phyloP scores from a whole-genome alignment of 2,888 invertebrate genomes.

The Troides aeacus region DNA sequence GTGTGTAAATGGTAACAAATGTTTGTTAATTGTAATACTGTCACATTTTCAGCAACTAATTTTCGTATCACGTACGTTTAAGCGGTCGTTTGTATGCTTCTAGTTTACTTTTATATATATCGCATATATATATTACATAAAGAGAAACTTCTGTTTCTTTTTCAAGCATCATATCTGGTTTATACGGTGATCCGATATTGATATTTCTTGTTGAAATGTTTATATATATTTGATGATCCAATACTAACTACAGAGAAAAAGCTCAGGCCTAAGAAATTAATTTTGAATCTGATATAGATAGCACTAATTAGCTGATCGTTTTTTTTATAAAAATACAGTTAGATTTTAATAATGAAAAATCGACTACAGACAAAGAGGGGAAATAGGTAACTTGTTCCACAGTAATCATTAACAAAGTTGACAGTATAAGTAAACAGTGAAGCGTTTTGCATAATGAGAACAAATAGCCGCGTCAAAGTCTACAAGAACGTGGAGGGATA shows the following conservation, averaged over 20 bases:
- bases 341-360: no score
- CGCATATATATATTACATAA: not conserved
- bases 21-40: slow-evolving; percentile 11
- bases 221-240: no score
- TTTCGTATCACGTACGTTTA: slow-evolving; percentile 18
- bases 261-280: no score
- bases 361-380: no score
- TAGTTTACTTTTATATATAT: not conserved
- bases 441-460: slow-evolving; percentile 51
- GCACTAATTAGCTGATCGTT: no score
- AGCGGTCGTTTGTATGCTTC: not conserved
- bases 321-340: no score
- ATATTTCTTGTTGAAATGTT: no score
- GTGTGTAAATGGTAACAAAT: not conserved
- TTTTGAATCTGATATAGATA: no score
- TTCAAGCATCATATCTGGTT: no score
- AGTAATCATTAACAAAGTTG: not conserved
- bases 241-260: no score
- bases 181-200: no score
- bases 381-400: not conserved
- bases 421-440: slow-evolving; percentile 16
- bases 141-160: not conserved
- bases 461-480: slow-evolving; percentile 48
- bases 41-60: slow-evolving; percentile 10
- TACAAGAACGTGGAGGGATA: slow-evolving; percentile 19